Conservation (phyloP, 2,113 vertebrate genomes). For the Montifringilla adamsi region DNA sequence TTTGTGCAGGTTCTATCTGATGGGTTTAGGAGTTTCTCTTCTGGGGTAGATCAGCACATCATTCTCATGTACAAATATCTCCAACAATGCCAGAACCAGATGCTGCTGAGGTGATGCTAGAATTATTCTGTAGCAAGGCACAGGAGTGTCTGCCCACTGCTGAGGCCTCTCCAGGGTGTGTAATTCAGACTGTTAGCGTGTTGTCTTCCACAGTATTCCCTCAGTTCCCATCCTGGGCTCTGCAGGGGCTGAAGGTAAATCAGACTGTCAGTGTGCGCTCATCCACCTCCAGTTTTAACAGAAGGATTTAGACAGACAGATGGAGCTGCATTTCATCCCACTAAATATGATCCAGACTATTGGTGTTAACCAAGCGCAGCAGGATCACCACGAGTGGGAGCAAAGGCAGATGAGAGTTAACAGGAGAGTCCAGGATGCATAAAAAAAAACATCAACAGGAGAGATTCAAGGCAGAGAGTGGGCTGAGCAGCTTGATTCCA, state of each 20-base stretch:
- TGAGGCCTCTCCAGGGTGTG: background rate
- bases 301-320: background rate
- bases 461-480: background rate
- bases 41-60: background rate
- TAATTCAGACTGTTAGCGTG: background rate
- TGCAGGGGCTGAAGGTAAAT: conserved; percentile 16
- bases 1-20: background rate
- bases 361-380: background rate
- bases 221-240: background rate
- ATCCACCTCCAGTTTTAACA: background rate
- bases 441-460: background rate
- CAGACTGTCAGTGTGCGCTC: background rate
- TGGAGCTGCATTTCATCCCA: background rate
- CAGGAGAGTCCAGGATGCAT: background rate
- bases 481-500: background rate
- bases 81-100: background rate
- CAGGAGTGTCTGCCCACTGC: background rate
- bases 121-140: background rate
- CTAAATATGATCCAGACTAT: background rate
- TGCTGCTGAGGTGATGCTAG: background rate
- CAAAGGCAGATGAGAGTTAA: background rate
- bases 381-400: background rate
- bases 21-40: background rate
- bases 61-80: background rate
- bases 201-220: background rate